Evolutionary conservation across 2,797 vertebrate genomes (phyloP), one percentile per base, ranked within the genome.

Genomic region (Clarias fuscus): DNA sequence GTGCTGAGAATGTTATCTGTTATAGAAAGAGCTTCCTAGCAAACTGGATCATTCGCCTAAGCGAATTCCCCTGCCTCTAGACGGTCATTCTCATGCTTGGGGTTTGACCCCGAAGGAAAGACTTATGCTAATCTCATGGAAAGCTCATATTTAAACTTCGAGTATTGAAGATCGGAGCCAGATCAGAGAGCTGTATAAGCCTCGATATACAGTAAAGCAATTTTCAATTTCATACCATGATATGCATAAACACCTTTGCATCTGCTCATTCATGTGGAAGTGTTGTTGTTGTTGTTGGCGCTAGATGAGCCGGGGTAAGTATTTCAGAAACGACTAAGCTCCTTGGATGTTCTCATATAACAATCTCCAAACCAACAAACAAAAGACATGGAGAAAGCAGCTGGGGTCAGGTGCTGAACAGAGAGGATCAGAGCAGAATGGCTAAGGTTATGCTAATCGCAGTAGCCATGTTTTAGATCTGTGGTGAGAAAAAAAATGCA

Each of bases 31-130:
- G 61, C 15, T 65, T 56, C 83, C 70, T 56, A 85, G 24, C 78
- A 77, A 40, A 48, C 71, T 65, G 58, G 72, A 82, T 82, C 82
- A 72, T 70, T 77, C 24, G 64, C 58, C 27, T 68, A 87, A 24
- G 59, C 62, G n/a, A n/a, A n/a, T n/a, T 85, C 72, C 78, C 56
- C 61, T 13, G 10, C 56, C 79, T 22, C 40, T 5, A 56, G 30
- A 77, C 20, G 27, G 58, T n/a, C 17, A 15, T 67, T 76, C 22
- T 40, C 24, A 40, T 61, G 6, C 40, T 53, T 43, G 18, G 40
- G 40, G 61, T 85, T 53, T 79, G 75, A 56, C 24, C 53, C 15
- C 58, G 13, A 6, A 33, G 59, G 27, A 76, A 61, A 61, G 30
- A 77, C n/a, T 61, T 22, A 59, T 43, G 43, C 61, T 33, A 64